phyloP scores from a whole-genome alignment of 2,113 vertebrate genomes.

The Bostrychus sinensis region DNA sequence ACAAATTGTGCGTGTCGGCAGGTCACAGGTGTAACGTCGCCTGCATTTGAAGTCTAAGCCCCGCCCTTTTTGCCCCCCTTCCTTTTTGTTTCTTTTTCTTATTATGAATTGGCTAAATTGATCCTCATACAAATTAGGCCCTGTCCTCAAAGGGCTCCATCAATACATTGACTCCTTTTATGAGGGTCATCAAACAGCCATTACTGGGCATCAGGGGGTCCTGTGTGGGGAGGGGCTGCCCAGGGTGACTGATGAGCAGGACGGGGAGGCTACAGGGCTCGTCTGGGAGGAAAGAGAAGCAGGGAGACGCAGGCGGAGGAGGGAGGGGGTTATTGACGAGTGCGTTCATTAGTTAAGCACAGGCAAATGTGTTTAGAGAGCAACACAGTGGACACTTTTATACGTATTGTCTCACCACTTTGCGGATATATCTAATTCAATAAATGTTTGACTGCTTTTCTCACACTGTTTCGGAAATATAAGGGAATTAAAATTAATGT shows the following conservation, averaged over 20 bases:
- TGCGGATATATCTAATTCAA: constrained; percentile 1
- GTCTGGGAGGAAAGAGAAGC: constrained; percentile 54
- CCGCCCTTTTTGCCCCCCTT: constrained; percentile 31
- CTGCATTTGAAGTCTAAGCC: constrained; percentile 48
- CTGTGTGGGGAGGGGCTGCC: constrained; percentile 83
- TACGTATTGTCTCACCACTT: constrained; percentile 3
- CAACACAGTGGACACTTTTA: constrained; percentile 23
- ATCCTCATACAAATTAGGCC: constrained; percentile 86
- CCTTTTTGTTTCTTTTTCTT: constrained; percentile 61
- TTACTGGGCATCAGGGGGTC: constrained; percentile 87
- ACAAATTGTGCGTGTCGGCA: constrained; percentile 74
- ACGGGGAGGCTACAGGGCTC: constrained; percentile 61
- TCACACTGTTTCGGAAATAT: too few relatives aligned
- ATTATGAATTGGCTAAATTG: constrained; percentile 89
- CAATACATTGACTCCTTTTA: constrained; percentile 98
- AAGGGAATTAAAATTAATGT: too few relatives aligned
- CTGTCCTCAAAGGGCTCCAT: constrained; percentile 84
- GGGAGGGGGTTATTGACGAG: constrained; percentile 57
- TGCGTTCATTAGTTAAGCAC: constrained; percentile 65
- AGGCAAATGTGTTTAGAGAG: constrained; percentile 50
- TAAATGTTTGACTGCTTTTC: neutral
- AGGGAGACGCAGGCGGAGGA: constrained; percentile 2
- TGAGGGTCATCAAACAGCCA: constrained; percentile 95
- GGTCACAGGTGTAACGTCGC: constrained; percentile 77
- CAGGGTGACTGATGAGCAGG: constrained; percentile 88